Base-by-base conservation (phyloP, 2,888 invertebrate genomes). In the Cyclophora albipunctata region DNA sequence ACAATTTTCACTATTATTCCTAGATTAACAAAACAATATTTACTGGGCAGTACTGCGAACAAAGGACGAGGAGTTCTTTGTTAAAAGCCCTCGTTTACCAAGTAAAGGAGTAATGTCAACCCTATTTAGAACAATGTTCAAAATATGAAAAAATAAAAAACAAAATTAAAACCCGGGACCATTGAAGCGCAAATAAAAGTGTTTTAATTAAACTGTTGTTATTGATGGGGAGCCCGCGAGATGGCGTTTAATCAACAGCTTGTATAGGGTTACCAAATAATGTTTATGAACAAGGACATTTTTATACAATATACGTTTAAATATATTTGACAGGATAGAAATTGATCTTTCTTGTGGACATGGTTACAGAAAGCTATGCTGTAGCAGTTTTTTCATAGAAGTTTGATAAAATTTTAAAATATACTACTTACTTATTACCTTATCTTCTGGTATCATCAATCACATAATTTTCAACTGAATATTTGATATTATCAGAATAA, bases 151-250 rank as follows among this genome's bases (percentile, higher is more conserved):
- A 69, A 75, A 72, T 73, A 81, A 80, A 79, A 78, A 72, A 66
- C 64, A 78, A 43, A 84, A 81, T 83, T 81, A 82, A 81, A 77
- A 66, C 64, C 73, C 64, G 72, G 71, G 62, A 70, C 74, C 74
- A 81, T 84, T 83, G 73, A 73, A 73, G 76, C 75, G 78, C 73
- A 76, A 81, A 84, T 85, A 84, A 86, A 86, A 87, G 75, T 84
- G 81, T 85, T 85, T 37, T 85, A 83, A 87, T 87, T 85, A 87
- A 86, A 86, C 77, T 77, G 82, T 84, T 83, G 82, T 85, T 87
- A 85, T 85, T 85, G 85, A 86, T 87, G 84, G 81, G 80, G 81
- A 73, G 75, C 73, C 82, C 84, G 76, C 81, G 80, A 84, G 84
- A 86, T 85, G 85, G 85, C 84, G 81, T 78, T 87, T 84, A 83